Evolutionary conservation across 2,888 invertebrate genomes (phyloP), one percentile per base, ranked within the genome.

Genomic region (Stramonita haemastoma): DNA sequence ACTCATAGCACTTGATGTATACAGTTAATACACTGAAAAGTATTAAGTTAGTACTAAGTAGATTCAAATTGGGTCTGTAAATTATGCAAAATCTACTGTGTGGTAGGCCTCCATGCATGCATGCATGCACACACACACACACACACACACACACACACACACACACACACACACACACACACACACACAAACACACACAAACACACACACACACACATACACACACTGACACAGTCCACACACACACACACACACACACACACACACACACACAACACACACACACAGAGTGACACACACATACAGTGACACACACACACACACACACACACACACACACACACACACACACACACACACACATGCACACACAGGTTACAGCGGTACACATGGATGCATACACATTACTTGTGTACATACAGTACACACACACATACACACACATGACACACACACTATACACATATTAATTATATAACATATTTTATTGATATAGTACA

Each of bases 161-260:
- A 81, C 81, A 36, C 81, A 81, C 81, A 36, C 81, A 81, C 81
- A 81, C 81, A 81, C 81, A 81, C 81, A 81, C 81, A 81, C 81
- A 81, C 36, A 6, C 81, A 36, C 34, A 36, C 81, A 81, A 34
- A 36, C 81, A 36, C 81, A 36, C 81, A 81, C 81, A 36, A 34
- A 36, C 81, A 36, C 81, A 81, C 34, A 81, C 81, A 34, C 81
- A 81, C 26, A 46, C 36, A 34, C 36, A 81, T n/a, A 15, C 81
- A 19, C 36, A 36, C 34, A 26, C 2, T 1, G 34, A 34, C 79
- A 6, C 32, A 32, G 29, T 5, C 32, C 32, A 11, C 32, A 8
- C 77, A 11, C 32, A 11, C 29, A 32, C 11, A 70, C 70, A 17
- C 70, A 22, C 70, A 70, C 70, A 15, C 70, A 70, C 26, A 22